phyloP scores from a whole-genome alignment of 2,797 vertebrate species.

The Lepus oiostolus region DNA sequence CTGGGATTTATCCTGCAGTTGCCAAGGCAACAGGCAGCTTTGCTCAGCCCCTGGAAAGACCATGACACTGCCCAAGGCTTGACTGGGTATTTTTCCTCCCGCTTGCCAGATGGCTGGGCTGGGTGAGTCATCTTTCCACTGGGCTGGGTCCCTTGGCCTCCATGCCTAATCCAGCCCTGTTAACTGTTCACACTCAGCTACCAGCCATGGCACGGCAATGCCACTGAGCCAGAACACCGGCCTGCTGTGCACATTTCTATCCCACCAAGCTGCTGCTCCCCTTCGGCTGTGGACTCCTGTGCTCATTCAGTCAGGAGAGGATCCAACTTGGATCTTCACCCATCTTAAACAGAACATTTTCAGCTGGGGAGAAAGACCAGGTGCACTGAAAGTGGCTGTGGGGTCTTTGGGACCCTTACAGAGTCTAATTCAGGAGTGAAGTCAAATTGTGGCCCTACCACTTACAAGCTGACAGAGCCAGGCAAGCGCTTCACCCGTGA shows the following conservation, averaged over 20 bases:
- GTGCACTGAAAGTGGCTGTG: background rate
- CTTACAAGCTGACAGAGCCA: background rate
- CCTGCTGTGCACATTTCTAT: background rate
- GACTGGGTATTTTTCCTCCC: slow-evolving; percentile 54
- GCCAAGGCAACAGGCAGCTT: slow-evolving; percentile 82
- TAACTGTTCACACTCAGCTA: background rate
- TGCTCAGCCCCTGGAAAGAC: slow-evolving; percentile 63
- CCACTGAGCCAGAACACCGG: background rate
- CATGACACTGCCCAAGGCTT: slow-evolving; percentile 42
- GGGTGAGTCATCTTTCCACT: slow-evolving; percentile 23
- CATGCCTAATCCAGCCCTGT: background rate
- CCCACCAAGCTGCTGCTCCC: background rate
- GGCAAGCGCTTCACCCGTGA: background rate
- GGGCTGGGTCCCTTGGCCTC: background rate
- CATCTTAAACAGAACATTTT: background rate
- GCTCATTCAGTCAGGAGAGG: background rate
- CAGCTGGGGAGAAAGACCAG: background rate
- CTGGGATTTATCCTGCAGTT: slow-evolving; percentile 74
- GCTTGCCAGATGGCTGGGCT: background rate
- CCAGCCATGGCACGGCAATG: background rate
- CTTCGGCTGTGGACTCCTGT: background rate
- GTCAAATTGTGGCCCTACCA: background rate
- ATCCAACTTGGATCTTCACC: background rate
- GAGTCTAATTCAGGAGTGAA: background rate
- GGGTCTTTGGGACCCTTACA: background rate